phyloP scores from a whole-genome alignment of 2,113 vertebrate species.

The Mesembrinibis cayennensis region DNA sequence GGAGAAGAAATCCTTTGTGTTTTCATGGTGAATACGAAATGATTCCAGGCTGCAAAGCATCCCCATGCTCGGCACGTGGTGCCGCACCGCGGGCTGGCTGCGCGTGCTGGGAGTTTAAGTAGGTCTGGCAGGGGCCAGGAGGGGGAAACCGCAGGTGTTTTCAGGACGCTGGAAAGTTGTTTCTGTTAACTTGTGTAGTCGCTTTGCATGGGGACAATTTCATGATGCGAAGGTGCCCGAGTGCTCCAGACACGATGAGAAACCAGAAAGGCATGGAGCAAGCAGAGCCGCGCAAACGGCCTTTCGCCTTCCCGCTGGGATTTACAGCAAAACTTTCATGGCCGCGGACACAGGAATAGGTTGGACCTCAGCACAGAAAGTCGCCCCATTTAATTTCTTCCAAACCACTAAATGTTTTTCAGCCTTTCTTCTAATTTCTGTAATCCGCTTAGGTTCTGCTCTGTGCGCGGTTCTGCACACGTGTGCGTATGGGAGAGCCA shows the following conservation, averaged over 20 bases:
- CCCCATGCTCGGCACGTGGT: neutral
- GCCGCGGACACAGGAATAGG: neutral
- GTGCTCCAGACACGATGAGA: neutral
- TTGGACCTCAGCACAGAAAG: neutral
- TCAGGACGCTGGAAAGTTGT: neutral
- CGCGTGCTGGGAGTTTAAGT: neutral
- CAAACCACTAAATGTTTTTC: neutral
- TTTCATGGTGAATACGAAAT: neutral
- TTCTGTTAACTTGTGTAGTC: neutral
- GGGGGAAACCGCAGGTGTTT: neutral
- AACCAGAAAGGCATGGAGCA: neutral
- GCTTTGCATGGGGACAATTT: neutral
- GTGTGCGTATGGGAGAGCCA: accelerated
- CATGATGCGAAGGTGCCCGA: neutral
- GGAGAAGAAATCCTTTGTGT: neutral
- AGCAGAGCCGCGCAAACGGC: accelerated
- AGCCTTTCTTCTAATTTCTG: neutral
- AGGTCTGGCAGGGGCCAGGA: conserved; percentile 10
- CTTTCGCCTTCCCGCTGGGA: neutral
- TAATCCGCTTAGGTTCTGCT: neutral
- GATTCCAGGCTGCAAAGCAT: neutral
- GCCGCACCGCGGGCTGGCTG: accelerated
- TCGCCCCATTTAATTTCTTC: accelerated
- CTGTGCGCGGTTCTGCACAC: accelerated
- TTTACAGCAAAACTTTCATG: accelerated